Evolutionary conservation across 2,113 vertebrate genomes (phyloP).

Genomic region (Pimephales promelas): DNA sequence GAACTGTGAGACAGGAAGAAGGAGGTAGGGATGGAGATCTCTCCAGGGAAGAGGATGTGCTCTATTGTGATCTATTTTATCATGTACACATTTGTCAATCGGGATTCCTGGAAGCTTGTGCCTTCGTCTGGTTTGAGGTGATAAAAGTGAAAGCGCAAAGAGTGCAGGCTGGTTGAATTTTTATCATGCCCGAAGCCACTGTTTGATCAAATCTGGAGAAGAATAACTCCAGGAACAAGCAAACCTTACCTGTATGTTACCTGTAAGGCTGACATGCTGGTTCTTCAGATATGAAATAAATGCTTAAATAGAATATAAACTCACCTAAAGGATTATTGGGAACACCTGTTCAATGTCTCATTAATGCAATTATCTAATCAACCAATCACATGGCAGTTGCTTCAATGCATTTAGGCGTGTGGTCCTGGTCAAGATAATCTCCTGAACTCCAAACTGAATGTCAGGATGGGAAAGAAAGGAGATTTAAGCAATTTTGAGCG

Average conservation of each 20-base stretch:
- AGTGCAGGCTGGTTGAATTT: conserved; percentile 27
- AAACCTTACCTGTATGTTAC: neutral
- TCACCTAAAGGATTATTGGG: no score
- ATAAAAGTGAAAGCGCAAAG: conserved; percentile 25
- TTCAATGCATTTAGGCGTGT: no score
- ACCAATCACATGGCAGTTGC: no score
- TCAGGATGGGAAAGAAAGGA: no score
- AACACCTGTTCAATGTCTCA: no score
- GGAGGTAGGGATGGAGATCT: conserved; percentile 43
- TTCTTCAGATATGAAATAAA: conserved; percentile 12
- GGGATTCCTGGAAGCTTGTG: conserved; percentile 23
- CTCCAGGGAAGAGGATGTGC: conserved; percentile 41
- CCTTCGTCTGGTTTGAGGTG: conserved; percentile 11
- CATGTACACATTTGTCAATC: conserved; percentile 47
- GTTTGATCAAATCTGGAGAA: conserved; percentile 18
- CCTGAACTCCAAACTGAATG: no score
- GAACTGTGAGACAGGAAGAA: conserved; percentile 40
- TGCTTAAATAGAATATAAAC: conserved; percentile 5
- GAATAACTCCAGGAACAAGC: conserved; percentile 13
- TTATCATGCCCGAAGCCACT: conserved; percentile 23
- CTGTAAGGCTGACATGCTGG: conserved; percentile 24
- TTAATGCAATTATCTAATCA: no score
- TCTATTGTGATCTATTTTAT: conserved; percentile 49
- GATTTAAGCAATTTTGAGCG: no score
- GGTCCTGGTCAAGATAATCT: no score